These are phyloP conservation scores for Patiria pectinifera DNA, from an alignment of 53 echinoderm and acorn worm species.

Conservation along the genomic window DNA sequence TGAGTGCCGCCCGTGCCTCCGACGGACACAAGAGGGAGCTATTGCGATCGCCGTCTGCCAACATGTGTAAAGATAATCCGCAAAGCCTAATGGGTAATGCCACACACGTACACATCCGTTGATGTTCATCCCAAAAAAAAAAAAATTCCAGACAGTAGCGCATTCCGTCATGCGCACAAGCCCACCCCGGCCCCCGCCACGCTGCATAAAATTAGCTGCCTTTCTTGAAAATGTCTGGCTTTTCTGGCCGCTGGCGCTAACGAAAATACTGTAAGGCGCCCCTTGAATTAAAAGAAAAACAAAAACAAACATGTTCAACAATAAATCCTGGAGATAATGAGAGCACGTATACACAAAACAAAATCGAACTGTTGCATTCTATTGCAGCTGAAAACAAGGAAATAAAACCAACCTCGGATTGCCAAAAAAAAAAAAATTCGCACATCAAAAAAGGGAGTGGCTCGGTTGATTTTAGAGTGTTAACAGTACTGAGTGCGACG, in stretches of 20 bases:
- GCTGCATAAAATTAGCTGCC: conserved; percentile 63
- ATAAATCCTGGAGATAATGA: too few relatives aligned
- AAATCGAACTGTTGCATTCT: not conserved
- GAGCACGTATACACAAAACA: not conserved
- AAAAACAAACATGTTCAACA: not conserved
- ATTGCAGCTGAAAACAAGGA: not conserved
- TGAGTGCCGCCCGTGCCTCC: not conserved
- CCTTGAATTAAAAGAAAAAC: not conserved
- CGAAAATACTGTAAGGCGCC: not conserved
- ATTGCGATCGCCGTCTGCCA: not conserved
- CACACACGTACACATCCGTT: not conserved
- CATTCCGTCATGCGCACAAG: conserved; percentile 56
- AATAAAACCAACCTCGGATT: not conserved
- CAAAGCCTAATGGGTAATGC: conserved; percentile 35
- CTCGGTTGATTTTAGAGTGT: not conserved
- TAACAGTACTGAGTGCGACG: not conserved
- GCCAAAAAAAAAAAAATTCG: not conserved
- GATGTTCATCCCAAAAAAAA: not conserved
- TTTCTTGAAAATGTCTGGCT: conserved; percentile 59
- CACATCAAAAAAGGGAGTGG: not conserved
- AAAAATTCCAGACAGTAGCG: conserved; percentile 40
- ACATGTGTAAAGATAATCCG: conserved; percentile 3
- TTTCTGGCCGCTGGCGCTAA: conserved; percentile 19
- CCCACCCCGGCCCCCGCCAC: conserved; percentile 20
- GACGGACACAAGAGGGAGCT: conserved; percentile 49